A percentile compares a stretch with the other conserved stretches of the same genome.
Evolutionary conservation across 2,113 vertebrate species (phyloP).

Genomic region (Ascaphus truei): DNA sequence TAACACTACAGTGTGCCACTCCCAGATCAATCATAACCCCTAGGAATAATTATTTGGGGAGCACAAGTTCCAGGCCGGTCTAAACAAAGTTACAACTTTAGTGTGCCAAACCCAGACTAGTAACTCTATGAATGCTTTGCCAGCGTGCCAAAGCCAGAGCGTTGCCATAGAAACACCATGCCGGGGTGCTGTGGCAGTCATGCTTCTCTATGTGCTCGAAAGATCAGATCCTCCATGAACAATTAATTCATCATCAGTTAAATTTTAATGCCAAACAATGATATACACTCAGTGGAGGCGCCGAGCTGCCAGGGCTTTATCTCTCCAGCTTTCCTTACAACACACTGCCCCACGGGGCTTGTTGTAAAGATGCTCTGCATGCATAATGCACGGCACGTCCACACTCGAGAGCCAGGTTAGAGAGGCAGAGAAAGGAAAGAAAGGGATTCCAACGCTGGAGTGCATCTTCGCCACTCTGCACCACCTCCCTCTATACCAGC

Average conservation of each 20-base stretch:
- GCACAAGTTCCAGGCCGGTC: too few relatives aligned
- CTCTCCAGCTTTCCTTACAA: constrained; percentile 29
- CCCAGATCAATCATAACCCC: too few relatives aligned
- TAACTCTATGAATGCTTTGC: constrained; percentile 5
- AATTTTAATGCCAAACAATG: constrained; percentile 37
- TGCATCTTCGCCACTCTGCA: not conserved
- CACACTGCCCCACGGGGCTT: constrained; percentile 27
- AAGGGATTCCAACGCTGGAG: not conserved
- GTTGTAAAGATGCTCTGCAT: constrained; percentile 30
- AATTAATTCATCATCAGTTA: constrained; percentile 38
- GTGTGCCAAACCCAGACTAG: not conserved
- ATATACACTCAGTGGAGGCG: constrained; percentile 22
- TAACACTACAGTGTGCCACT: too few relatives aligned
- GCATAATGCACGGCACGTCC: constrained; percentile 28
- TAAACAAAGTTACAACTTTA: too few relatives aligned
- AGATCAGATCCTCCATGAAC: constrained; percentile 32
- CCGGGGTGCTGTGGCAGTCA: not conserved
- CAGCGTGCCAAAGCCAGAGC: not conserved
- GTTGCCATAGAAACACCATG: constrained; percentile 30
- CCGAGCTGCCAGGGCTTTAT: constrained; percentile 15
- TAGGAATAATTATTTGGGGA: too few relatives aligned
- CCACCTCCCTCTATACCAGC: not conserved
- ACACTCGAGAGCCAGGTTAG: constrained; percentile 25
- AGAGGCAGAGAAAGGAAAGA: not conserved
- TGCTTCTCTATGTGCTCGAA: not conserved